Base-by-base conservation (phyloP, 2,888 invertebrate genomes). In the Pterostichus niger region DNA sequence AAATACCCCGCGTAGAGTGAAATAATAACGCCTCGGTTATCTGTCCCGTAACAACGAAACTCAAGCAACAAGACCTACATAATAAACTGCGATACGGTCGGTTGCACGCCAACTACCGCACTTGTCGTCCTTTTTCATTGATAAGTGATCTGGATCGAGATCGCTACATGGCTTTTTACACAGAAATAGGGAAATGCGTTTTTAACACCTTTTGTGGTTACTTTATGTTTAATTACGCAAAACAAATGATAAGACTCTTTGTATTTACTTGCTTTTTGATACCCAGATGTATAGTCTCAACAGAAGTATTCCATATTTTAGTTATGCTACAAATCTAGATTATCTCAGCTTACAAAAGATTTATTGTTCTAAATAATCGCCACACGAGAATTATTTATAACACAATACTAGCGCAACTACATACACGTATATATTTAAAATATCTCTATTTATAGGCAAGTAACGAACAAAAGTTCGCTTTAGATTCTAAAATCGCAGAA, bases 1-100 rank as follows among this genome's bases (percentile, higher is more conserved):
- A 49, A 73, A 49, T 49, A 46, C 24, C 73, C 49, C 6, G 56
- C 56, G 17, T 17, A 10, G 17, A 56, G 78, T 78, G 61, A 78
- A 78, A 78, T 78, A 78, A 78, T 78, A 78, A 78, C 78, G 61
- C 78, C 56, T 77, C 15, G 77, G 56, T 77, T 40, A 54, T 56
- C 40, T 77, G 40, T 49, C 71, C 49, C 52, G 76, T 13, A 56
- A 59, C 13, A 78, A 40, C 78, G 61, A 78, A 78, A 78, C 59
- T 44, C 78, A 56, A 61, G 61, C 78, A 78, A 78, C 59, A 78
- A 78, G 78, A 78, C 56, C 59, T 13, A 56, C 59, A 78, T 78
- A 59, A 78, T 78, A 78, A 78, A 78, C 78, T 78, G 44, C 78
- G 78, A 59, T 40, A 78, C 44, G 78, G 17, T 78, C 59, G 78